Base-by-base conservation (phyloP, 2,113 vertebrate genomes). In the Dicentrarchus labrax region DNA sequence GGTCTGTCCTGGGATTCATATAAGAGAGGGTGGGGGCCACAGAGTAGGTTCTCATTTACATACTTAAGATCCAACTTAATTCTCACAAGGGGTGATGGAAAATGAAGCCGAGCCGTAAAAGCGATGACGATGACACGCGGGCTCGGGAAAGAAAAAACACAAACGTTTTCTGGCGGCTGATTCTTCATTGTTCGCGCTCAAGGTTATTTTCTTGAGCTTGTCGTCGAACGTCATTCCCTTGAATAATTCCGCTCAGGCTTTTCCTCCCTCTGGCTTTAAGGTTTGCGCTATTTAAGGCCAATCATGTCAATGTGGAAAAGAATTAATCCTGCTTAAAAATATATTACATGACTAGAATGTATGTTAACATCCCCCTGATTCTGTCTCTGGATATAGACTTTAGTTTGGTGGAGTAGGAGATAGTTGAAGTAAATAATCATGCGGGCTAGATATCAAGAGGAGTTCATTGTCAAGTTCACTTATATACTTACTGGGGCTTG, bases 51-150 rank as follows among this genome's bases (percentile, higher is more conserved):
- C 94, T 94, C 94, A 95, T 96, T 95, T 95, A 88, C 95, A 96
- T 95, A 92, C 95, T 94, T 95, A 95, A 95, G 95, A 95, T 95
- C 94, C 92, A 93, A 94, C 95, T 92, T 95, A 95, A 96, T 95
- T 96, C 95, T 95, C 91, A 87, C 80, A 92, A 93, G 83, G 90
- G 90, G 80, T 88, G 94, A 94, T 92, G 90, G 94, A 88, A 94
- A 94, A 93, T 80, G 91, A 91, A 93, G 88, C 91, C 64, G 87
- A 89, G 92, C 82, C 78, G 71, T 88, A 79, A 93, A 30, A 91
- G 74, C 89, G 72, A 90, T 72, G 85, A 72, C 78, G 88, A 88
- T 90, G 93, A 92, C 90, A 93, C 76, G 70, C 82, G 8, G 70
- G 85, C 88, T 89, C 41, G 4, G 72, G 51, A 65, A 88, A 30